A percentile compares a stretch with the other conserved stretches of the same genome.
Conservation (phyloP, 2,888 invertebrate genomes). For the Pachycephus smyrnensis region DNA sequence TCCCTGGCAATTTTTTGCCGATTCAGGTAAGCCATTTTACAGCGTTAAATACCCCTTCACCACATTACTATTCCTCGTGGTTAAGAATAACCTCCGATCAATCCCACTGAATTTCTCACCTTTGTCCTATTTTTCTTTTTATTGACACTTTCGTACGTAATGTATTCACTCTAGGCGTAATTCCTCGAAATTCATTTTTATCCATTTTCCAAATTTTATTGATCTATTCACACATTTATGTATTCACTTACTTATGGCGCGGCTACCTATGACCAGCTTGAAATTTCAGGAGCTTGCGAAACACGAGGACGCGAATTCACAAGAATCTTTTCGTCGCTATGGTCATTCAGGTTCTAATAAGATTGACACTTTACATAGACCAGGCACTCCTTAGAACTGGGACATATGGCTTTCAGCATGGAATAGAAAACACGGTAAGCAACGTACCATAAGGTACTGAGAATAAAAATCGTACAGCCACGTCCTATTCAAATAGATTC, state of each 20-base stretch:
- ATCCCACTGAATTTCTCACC: not conserved
- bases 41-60: not conserved
- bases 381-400: constrained; percentile 71
- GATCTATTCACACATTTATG: not conserved
- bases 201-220: not conserved
- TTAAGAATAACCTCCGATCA: not conserved
- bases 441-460: not conserved
- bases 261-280: not conserved
- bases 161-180: not conserved
- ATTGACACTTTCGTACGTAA: not conserved
- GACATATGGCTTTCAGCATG: constrained; percentile 60
- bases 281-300: constrained; percentile 77
- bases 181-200: not conserved
- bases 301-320: constrained; percentile 87
- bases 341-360: constrained; percentile 79
- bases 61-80: not conserved
- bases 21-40: constrained; percentile 75
- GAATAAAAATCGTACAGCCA: not conserved
- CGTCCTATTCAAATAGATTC: not conserved
- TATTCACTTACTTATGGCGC: not conserved
- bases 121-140: not conserved
- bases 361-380: constrained; percentile 81
- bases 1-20: constrained; percentile 85
- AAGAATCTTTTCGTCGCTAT: constrained; percentile 87
- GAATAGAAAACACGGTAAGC: constrained; percentile 78